Conservation (phyloP, 2,888 invertebrate genomes). For the Patella caerulea region DNA sequence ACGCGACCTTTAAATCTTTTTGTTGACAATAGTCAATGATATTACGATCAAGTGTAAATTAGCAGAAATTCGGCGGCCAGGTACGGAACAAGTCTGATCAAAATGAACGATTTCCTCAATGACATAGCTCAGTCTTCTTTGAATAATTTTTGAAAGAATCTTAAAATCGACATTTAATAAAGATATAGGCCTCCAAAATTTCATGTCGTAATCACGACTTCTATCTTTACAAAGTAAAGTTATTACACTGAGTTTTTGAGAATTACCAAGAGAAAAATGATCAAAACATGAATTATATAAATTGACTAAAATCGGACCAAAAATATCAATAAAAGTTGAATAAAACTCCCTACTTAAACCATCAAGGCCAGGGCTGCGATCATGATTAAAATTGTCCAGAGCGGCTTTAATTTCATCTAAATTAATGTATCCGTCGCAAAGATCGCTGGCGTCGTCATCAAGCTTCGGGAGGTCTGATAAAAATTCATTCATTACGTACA, state of each 20-base stretch:
- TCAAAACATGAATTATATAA: neutral
- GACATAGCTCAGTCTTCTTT: constrained; percentile 19
- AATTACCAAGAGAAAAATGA: neutral
- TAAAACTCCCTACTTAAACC: neutral
- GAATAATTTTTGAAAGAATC: constrained; percentile 23
- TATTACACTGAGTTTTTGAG: neutral
- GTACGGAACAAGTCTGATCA: constrained; percentile 24
- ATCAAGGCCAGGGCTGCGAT: neutral
- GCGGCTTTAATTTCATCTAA: neutral
- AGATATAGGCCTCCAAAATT: neutral
- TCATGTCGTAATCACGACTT: neutral
- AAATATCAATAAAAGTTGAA: neutral
- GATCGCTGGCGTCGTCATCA: neutral
- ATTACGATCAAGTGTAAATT: constrained; percentile 25
- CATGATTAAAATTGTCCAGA: neutral
- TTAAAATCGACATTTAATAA: neutral
- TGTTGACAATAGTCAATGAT: constrained; percentile 25
- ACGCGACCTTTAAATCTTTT: neutral
- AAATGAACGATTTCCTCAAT: constrained; percentile 20
- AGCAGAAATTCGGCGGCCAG: constrained; percentile 18
- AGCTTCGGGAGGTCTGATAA: neutral
- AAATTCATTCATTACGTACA: neutral
- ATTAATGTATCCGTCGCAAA: neutral
- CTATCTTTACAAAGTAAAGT: neutral
- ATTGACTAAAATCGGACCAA: neutral